Percentiles rank a stretch among this genome's conserved stretches.
phyloP scores from a whole-genome alignment of 2,797 vertebrate genomes.

The Scolopax bukidnonensis region DNA sequence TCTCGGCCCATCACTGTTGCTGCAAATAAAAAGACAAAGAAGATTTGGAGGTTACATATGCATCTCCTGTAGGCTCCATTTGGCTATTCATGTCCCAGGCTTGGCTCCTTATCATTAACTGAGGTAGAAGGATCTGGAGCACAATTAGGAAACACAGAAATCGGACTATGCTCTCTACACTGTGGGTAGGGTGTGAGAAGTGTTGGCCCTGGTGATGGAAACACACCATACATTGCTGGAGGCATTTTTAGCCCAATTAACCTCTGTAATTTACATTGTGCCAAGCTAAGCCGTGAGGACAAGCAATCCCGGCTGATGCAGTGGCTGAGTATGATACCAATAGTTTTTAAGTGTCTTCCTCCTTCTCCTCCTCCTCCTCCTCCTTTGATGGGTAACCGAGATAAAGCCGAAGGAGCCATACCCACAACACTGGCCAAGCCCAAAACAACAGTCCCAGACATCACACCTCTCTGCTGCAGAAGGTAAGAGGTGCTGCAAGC shows the following conservation, averaged over 20 bases:
- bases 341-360: neutral
- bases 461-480: neutral
- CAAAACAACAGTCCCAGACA: neutral
- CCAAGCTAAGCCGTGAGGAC: neutral
- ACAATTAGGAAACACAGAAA: neutral
- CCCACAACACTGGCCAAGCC: neutral
- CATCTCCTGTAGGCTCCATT: neutral
- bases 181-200: neutral
- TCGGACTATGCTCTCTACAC: fast-evolving
- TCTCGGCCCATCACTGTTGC: neutral
- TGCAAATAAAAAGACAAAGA: neutral
- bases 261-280: neutral
- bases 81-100: neutral
- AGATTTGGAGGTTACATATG: neutral
- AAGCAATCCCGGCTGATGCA: neutral
- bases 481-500: neutral
- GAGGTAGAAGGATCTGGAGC: neutral
- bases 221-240: neutral
- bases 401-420: neutral
- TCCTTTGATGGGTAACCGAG: neutral
- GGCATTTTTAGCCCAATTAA: neutral
- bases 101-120: neutral
- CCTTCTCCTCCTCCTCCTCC: too few relatives aligned
- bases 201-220: neutral
- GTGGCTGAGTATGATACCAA: neutral